These are phyloP conservation scores for Oikopleura dioica DNA, from an alignment of 23 tunicate genomes.

Conservation along the genomic window DNA sequence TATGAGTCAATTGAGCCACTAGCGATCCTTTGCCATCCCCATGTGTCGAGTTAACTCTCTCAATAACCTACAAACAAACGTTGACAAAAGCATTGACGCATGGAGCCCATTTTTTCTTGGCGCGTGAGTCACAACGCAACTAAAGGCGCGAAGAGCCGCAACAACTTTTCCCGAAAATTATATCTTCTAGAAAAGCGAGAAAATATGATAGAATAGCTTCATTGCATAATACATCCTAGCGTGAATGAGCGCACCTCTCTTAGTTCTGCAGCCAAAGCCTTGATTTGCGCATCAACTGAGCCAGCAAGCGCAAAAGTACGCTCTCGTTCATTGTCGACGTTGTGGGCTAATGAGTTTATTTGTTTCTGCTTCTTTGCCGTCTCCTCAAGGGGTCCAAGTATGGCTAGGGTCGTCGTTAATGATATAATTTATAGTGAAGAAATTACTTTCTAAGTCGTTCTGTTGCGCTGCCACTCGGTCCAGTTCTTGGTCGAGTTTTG, in stretches of 20 bases:
- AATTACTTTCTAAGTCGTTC: not conserved
- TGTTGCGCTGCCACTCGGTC: conserved; percentile 6
- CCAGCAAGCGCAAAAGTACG: not conserved
- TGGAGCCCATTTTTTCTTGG: too few relatives aligned
- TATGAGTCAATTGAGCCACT: not conserved
- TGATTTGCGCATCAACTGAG: not conserved
- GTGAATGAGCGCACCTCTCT: not conserved
- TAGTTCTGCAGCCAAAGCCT: not conserved
- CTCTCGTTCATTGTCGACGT: not conserved
- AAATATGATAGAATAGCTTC: not conserved
- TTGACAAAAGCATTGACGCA: too few relatives aligned
- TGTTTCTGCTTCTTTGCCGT: not conserved
- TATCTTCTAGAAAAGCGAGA: not conserved
- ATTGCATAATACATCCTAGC: not conserved
- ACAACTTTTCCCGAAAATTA: not conserved
- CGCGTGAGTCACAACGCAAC: too few relatives aligned
- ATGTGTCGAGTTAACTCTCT: not conserved
- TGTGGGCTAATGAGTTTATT: not conserved
- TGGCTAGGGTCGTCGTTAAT: not conserved
- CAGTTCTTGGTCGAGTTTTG: not conserved
- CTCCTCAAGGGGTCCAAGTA: not conserved
- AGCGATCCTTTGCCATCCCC: not conserved
- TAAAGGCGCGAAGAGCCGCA: too few relatives aligned
- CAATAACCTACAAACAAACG: not conserved
- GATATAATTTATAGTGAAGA: not conserved